phyloP scores from a whole-genome alignment of 2,113 vertebrate genomes.

The Rhombomys opimus region DNA sequence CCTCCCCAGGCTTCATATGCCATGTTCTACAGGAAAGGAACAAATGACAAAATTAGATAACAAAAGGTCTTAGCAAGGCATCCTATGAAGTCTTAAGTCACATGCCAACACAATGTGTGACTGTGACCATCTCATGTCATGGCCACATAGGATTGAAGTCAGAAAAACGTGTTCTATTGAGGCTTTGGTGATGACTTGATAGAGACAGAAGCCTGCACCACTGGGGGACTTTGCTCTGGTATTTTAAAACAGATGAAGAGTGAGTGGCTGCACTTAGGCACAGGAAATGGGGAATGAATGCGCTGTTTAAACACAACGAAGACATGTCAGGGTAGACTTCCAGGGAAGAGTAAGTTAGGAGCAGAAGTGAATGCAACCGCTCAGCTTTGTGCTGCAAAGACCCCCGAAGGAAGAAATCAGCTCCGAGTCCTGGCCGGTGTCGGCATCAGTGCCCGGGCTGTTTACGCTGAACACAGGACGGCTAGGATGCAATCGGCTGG shows the following conservation, averaged over 20 bases:
- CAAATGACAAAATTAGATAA: neutral
- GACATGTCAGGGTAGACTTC: neutral
- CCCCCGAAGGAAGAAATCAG: neutral
- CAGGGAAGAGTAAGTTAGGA: neutral
- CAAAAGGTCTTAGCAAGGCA: neutral
- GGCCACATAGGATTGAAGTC: neutral
- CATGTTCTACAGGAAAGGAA: neutral
- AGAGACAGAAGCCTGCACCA: neutral
- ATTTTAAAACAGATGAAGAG: neutral
- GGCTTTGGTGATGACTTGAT: neutral
- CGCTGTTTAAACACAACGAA: neutral
- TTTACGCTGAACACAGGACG: neutral
- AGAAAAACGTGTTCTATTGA: too few relatives aligned
- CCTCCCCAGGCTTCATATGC: neutral
- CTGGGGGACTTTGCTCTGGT: neutral
- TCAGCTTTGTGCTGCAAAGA: neutral
- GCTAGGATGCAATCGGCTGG: accelerated
- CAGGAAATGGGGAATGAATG: conserved; percentile 27
- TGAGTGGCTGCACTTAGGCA: neutral
- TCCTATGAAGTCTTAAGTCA: neutral
- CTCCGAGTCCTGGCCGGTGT: neutral
- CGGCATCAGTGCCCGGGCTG: neutral
- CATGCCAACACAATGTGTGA: neutral
- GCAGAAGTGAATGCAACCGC: neutral
- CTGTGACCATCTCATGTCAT: neutral